Evolutionary conservation across 2,113 vertebrate species (phyloP), one percentile per base, ranked within the genome.

Genomic region (Motacilla alba): DNA sequence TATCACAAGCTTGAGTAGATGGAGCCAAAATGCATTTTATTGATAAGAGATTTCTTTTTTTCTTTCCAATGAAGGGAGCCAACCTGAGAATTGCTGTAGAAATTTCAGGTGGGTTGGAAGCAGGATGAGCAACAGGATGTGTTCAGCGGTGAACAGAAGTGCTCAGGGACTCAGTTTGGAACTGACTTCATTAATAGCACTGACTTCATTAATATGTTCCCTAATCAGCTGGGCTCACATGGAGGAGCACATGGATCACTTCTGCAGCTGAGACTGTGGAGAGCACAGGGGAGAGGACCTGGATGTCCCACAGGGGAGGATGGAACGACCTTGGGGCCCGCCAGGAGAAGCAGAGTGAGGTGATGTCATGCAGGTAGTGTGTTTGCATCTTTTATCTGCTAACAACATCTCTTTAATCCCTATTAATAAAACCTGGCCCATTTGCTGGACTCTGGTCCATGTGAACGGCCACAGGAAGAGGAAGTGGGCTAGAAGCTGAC

Each of bases 401-500:
- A 56, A 49, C 60, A 55, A 41, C 75, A 30, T 77, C 86, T 81
- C 60, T 70, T 77, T 28, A 47, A 49, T 56, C 19, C 62, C 76
- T 89, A 44, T 86, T 88, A 47, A 87, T 78, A 93, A 87, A 83
- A 39, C n/a, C 70, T 53, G 10, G 49, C 41, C 46, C 9, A 4
- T 68, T 87, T 1, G 4, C 81, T 64, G 60, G 19, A 9, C 6
- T 59, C 44, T 64, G 14, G 41, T 53, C 70, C 10, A 0, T 26
- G 67, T 52, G 86, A 88, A 60, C 28, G 81, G 39, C 39, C 53
- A 60, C n/a, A 77, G 79, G 92, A 95, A 93, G 82, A 52, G 94
- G 90, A 94, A 96, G n/a, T 5, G 23, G n/a, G 24, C 46, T 20
- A 73, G 41, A 76, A 88, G 69, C 28, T 69, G 59, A 80, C 46